phyloP scores from a whole-genome alignment of 1,140 invertebrate species.

The Oryctes rhinoceros region DNA sequence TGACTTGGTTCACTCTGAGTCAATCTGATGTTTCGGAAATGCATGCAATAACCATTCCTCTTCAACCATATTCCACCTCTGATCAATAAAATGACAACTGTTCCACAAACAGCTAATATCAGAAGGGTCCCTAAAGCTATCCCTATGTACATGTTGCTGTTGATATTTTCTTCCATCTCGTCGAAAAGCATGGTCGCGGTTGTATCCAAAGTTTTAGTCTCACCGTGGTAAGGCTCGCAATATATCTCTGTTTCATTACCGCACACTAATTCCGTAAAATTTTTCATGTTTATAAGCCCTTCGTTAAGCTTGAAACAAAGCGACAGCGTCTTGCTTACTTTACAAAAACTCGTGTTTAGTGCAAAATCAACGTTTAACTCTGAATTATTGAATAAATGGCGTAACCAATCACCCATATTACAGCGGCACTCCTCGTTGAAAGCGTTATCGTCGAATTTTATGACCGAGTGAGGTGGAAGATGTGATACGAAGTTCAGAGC shows the following conservation, averaged over 20 bases:
- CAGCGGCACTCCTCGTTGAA: slow-evolving; percentile 71
- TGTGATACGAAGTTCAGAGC: slow-evolving; percentile 68
- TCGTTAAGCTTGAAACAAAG: slow-evolving; percentile 71
- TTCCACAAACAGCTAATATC: slow-evolving; percentile 62
- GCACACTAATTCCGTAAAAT: slow-evolving; percentile 71
- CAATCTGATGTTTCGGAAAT: slow-evolving; percentile 55
- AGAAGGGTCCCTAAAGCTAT: slow-evolving; percentile 60
- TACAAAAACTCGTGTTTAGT: slow-evolving; percentile 70
- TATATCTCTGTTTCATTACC: slow-evolving; percentile 60
- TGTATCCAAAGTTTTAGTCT: slow-evolving; percentile 59
- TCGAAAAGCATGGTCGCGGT: slow-evolving; percentile 58
- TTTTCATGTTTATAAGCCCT: slow-evolving; percentile 69
- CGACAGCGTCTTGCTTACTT: slow-evolving; percentile 66
- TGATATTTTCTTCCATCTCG: slow-evolving; percentile 46
- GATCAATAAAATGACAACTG: slow-evolving; percentile 64
- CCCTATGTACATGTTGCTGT: slow-evolving; percentile 54
- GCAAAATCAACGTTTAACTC: slow-evolving; percentile 61
- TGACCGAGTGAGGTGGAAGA: slow-evolving; percentile 58
- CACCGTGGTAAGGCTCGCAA: slow-evolving; percentile 62
- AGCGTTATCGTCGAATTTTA: slow-evolving; percentile 69
- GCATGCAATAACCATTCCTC: slow-evolving; percentile 63
- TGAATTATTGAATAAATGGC: slow-evolving; percentile 60
- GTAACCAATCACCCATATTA: slow-evolving; percentile 67
- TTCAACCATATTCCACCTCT: slow-evolving; percentile 66
- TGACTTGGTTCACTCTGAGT: slow-evolving; percentile 50